Conservation (phyloP, 1,140 invertebrate species). For the Melanaphis sacchari region DNA sequence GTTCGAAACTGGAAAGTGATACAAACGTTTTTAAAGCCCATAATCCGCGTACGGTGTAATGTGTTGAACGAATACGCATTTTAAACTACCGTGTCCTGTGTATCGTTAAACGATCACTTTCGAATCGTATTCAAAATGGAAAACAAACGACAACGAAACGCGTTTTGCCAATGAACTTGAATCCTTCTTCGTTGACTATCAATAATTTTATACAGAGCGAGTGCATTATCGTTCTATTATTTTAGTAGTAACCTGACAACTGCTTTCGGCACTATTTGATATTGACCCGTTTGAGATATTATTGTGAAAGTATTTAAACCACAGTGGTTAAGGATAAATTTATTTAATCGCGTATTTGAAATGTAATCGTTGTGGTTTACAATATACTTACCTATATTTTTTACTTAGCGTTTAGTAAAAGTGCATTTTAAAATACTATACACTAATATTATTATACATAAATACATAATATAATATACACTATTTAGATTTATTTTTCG, state of each 20-base stretch:
- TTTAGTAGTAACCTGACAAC: not conserved
- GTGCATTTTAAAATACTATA: not conserved
- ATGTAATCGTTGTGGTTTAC: not conserved
- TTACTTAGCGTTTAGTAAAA: not conserved
- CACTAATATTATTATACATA: not conserved
- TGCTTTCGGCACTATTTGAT: slow-evolving; percentile 4
- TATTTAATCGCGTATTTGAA: not conserved
- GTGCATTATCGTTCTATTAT: not conserved
- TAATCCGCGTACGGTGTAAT: not conserved
- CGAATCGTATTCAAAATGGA: slow-evolving; percentile 38
- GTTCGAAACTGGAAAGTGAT: not conserved
- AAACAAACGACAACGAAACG: slow-evolving; percentile 24
- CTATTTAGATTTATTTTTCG: not conserved
- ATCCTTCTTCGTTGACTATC: not conserved
- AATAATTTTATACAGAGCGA: not conserved
- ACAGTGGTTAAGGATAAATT: not conserved
- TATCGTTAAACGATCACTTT: slow-evolving; percentile 18
- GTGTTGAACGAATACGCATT: not conserved
- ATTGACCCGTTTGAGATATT: slow-evolving; percentile 27
- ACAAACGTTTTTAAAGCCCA: not conserved
- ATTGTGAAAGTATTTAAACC: slow-evolving; percentile 28
- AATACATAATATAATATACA: not conserved
- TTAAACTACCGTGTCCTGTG: not conserved
- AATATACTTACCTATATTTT: not conserved
- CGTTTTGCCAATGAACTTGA: slow-evolving; percentile 56